Evolutionary conservation across 2,113 vertebrate species (phyloP).

Genomic region (Limnothrissa miodon): DNA sequence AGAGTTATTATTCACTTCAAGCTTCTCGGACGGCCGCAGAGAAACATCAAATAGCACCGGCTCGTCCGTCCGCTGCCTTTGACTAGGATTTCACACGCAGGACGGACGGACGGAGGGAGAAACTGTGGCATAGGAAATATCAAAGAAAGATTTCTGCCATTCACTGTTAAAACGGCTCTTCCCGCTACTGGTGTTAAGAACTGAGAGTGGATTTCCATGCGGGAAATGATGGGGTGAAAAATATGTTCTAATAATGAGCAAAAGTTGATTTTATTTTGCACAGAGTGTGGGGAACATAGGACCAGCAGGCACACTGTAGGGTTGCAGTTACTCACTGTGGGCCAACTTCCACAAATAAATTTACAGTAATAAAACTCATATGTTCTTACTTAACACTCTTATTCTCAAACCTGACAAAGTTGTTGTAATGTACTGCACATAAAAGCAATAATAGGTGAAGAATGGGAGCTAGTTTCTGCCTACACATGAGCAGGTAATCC

Average conservation of each 20-base stretch:
- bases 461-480: not conserved
- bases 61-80: not conserved
- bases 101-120: not conserved
- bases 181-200: not conserved
- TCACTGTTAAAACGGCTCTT: not conserved
- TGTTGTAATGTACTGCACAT: not conserved
- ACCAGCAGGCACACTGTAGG: not conserved
- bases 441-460: not conserved
- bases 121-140: not conserved
- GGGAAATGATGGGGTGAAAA: not conserved
- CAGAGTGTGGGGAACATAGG: not conserved
- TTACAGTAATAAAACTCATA: not conserved
- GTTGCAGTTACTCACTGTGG: not conserved
- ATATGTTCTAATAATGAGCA: not conserved
- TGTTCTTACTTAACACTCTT: not conserved
- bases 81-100: not conserved
- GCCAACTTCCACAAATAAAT: not conserved
- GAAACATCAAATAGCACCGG: not conserved
- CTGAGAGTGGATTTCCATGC: not conserved
- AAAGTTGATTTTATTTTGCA: not conserved
- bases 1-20: not conserved
- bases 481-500: not conserved
- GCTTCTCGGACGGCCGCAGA: not conserved
- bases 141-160: not conserved
- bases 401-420: not conserved